Base-by-base conservation (phyloP, 2,797 vertebrate species). In the Anomalospiza imberbis region DNA sequence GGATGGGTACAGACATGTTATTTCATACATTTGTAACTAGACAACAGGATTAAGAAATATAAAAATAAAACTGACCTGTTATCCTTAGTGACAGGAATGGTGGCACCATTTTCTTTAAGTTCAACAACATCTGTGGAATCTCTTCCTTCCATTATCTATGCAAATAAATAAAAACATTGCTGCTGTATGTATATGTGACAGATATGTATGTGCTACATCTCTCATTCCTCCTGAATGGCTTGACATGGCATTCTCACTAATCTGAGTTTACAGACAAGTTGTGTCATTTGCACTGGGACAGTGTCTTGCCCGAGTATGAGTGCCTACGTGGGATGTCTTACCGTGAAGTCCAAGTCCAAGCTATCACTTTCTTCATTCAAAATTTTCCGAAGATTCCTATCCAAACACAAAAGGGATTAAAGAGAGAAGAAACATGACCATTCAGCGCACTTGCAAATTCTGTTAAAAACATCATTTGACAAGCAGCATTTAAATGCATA, bases 81-180 rank as follows among this genome's bases (percentile, higher is more conserved):
- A 65, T 62, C 55, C 92, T 92, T 97, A 45, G 97, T 98, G 84
- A 98, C 96, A 57, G 79, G 92, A 92, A 97, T 94, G 55, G 93
- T 90, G 45, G 85, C 71, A 93, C 98, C 98, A 14, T 97, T 95
- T 95, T 97, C 53, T 90, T 98, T 97, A 62, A 98, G 94, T 44
- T 98, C 96, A 60, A 88, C 25, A 6, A 34, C 4, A 71, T 44
- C 91, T 17, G 3, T 4, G 21, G 91, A 85, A 68, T 86, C 93
- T 85, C 19, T 75, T 85, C 70, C 85, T 74, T 80, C 91, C 32
- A 53, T 62, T 68, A 7, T 13, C 96, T 97, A 66, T 0, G 4
- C 18, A 83, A 85, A 89, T 36, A 80, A 79, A 88, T n/a, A 2
- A 61, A 74, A 91, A 62, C 29, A 45, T 16, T 40, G 12, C 24